A percentile compares a stretch with the other conserved stretches of the same genome.
These are phyloP conservation scores for Eubasilissa splendida DNA, from an alignment of 2,888 invertebrate species.

Conservation along the genomic window DNA sequence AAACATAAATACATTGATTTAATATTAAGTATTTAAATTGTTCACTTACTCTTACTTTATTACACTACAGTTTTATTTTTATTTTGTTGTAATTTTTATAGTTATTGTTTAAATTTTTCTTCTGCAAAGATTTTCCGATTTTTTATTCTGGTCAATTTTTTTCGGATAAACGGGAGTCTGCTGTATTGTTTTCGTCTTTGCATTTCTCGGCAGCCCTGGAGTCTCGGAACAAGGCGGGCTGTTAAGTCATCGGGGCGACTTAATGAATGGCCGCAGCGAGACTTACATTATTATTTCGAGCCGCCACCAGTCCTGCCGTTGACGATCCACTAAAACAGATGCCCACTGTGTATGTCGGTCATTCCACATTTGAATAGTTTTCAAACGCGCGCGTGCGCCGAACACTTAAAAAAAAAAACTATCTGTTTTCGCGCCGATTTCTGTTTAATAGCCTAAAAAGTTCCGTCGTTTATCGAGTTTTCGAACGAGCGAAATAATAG, in stretches of 20 bases:
- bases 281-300: constrained; percentile 39
- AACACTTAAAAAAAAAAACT: not conserved
- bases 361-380: constrained; percentile 35
- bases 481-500: not conserved
- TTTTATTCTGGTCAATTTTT: too few relatives aligned
- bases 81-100: too few relatives aligned
- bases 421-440: not conserved
- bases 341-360: constrained; percentile 37
- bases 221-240: constrained; percentile 37
- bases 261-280: constrained; percentile 40
- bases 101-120: too few relatives aligned
- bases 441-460: not conserved
- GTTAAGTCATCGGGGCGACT: constrained; percentile 46
- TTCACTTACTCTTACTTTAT: too few relatives aligned
- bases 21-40: too few relatives aligned
- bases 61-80: too few relatives aligned
- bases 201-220: constrained; percentile 35
- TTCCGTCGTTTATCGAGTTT: not conserved
- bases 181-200: too few relatives aligned
- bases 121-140: too few relatives aligned
- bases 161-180: too few relatives aligned
- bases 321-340: constrained; percentile 36
- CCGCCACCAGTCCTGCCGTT: constrained; percentile 19
- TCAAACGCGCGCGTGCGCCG: constrained; percentile 30
- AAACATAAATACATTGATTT: too few relatives aligned